Evolutionary conservation across 2,113 vertebrate species (phyloP), one percentile per base, ranked within the genome.

Genomic region (Tychaedon coryphoeus): DNA sequence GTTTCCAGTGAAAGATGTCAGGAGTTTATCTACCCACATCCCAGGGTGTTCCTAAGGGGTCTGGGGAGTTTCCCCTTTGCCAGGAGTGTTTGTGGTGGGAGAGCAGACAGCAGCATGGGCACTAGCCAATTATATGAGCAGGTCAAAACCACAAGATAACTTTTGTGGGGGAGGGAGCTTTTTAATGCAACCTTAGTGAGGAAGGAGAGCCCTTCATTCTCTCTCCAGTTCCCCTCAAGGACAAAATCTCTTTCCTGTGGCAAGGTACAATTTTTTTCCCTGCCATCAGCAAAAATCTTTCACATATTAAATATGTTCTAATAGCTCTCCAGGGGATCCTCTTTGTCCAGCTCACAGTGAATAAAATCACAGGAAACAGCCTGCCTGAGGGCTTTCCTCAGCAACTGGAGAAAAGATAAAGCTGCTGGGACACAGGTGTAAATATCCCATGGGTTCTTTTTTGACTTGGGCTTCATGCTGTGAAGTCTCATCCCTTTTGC

Each of bases 291-390:
- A 77, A 86, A 92, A 88, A 57, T 10, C 43, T 51, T 90, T 78
- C 38, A 71, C 53, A 72, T 74, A 76, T 58, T 67, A 79, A 90
- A 76, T 12, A 83, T 9, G 9, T 38, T 91, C 77, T 51, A 90
- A 62, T 26, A 43, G 43, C 29, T 79, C 42, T 58, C 58, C 50
- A 79, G 87, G 24, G 69, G 10, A 48, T 23, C 17, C 33, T 82
- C 81, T 85, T 53, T 95, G 58, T 67, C 34, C 78, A 56, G 42
- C 12, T 38, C 19, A 3, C 0, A 2, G 66, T 43, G 43, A 5
- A 5, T 80, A 88, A 94, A 95, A 90, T 90, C 85, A 86, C 45
- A 90, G 92, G 81, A 70, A 95, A 85, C 47, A 48, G 70, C 40
- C 92, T 88, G 73, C 69, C 61, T 70, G 36, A 67, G 40, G 50